Conservation (phyloP, 2,888 invertebrate species). For the Eupithecia dodoneata region DNA sequence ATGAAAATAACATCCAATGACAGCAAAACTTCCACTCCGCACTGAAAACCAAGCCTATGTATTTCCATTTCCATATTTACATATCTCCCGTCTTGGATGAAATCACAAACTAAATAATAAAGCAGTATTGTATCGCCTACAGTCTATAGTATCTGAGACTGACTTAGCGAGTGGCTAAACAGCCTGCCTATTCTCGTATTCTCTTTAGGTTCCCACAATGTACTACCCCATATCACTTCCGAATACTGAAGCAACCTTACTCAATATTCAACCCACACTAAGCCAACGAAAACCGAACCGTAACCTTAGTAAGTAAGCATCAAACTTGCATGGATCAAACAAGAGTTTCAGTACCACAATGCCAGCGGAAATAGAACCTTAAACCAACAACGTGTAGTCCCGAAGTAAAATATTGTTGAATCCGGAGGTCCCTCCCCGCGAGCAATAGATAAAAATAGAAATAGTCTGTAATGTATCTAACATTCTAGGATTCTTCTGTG, state of each 20-base stretch:
- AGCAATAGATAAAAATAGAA: too few relatives aligned
- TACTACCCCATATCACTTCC: constrained; percentile 55
- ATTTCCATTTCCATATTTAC: not conserved
- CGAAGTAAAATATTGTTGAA: constrained; percentile 22
- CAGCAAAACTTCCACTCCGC: not conserved
- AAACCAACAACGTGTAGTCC: constrained; percentile 17
- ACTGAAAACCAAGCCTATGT: not conserved
- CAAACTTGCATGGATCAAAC: constrained; percentile 20
- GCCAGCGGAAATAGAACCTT: constrained; percentile 31
- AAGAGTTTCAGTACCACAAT: constrained; percentile 59
- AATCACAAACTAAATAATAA: not conserved
- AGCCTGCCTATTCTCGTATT: constrained; percentile 55
- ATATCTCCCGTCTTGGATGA: not conserved
- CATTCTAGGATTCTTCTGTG: not conserved
- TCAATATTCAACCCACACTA: constrained; percentile 64
- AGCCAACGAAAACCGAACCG: constrained; percentile 23
- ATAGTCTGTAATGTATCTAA: not conserved
- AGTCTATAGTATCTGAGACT: not conserved
- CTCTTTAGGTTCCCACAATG: constrained; percentile 60
- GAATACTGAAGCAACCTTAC: constrained; percentile 58
- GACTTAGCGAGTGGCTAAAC: not conserved
- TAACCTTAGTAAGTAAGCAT: constrained; percentile 22
- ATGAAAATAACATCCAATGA: not conserved
- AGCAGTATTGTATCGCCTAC: not conserved
- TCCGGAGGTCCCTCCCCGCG: constrained; percentile 31